Evolutionary conservation across 1,140 invertebrate genomes (phyloP).

Genomic region (Atta texana): DNA sequence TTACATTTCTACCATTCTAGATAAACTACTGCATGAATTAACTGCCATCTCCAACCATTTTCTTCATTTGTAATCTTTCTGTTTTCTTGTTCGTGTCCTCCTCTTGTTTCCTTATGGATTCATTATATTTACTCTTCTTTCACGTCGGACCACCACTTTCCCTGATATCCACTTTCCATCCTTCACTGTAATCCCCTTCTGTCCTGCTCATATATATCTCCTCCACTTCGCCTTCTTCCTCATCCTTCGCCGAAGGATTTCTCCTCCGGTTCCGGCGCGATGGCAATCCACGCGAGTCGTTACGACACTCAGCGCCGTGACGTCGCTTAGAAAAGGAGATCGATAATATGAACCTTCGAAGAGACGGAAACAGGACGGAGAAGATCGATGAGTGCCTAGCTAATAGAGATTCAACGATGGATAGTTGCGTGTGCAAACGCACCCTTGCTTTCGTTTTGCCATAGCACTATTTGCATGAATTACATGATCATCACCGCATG

Average conservation of each 20-base stretch:
- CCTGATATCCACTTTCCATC: slow-evolving; percentile 35
- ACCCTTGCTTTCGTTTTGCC: slow-evolving; percentile 48
- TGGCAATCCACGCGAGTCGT: neutral
- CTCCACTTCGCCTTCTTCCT: slow-evolving; percentile 11
- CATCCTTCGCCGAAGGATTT: slow-evolving; percentile 13
- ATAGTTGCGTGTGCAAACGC: slow-evolving; percentile 70
- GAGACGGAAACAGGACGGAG: slow-evolving; percentile 60
- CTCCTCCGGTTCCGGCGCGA: slow-evolving; percentile 6
- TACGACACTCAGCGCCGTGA: slow-evolving; percentile 32
- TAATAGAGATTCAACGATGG: slow-evolving; percentile 65
- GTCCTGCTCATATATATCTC: slow-evolving; percentile 26
- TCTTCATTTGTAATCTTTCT: neutral
- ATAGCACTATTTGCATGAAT: slow-evolving; percentile 65
- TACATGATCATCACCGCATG: slow-evolving; percentile 62
- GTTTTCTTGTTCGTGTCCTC: neutral
- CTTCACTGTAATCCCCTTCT: slow-evolving; percentile 40
- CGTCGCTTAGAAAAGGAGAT: slow-evolving; percentile 25
- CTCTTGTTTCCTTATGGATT: slow-evolving; percentile 22
- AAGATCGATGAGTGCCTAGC: slow-evolving; percentile 66
- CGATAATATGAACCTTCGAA: slow-evolving; percentile 51
- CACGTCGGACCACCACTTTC: slow-evolving; percentile 20
- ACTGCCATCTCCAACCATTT: neutral
- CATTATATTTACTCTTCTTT: slow-evolving; percentile 30
- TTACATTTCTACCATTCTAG: neutral
- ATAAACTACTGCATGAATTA: slow-evolving; percentile 3